Conservation (phyloP, 2,888 invertebrate species). For the Deroplatys truncata region DNA sequence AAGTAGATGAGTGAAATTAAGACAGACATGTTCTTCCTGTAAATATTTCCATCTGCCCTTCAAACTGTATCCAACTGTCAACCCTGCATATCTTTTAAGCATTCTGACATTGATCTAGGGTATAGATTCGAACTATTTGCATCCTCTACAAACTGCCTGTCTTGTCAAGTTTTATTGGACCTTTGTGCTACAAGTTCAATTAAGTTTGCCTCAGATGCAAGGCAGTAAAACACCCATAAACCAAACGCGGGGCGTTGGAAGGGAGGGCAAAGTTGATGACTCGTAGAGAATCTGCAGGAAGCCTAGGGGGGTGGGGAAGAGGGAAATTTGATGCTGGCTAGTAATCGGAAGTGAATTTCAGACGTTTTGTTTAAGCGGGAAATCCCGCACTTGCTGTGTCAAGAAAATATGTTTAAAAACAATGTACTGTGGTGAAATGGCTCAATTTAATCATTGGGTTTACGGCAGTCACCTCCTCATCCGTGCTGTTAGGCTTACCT, state of each 20-base stretch:
- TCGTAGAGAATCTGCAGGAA: neutral
- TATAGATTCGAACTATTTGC: neutral
- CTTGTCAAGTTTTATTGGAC: conserved; percentile 17
- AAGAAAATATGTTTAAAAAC: neutral
- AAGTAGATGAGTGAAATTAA: too few species aligned
- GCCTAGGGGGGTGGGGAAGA: neutral
- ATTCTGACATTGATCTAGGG: neutral
- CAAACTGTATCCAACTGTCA: too few species aligned
- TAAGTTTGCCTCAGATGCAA: conserved; percentile 15
- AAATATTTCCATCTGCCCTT: too few species aligned
- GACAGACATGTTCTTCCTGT: too few species aligned
- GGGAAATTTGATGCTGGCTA: neutral
- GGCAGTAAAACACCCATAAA: neutral
- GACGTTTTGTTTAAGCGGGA: neutral
- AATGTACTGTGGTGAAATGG: too few species aligned
- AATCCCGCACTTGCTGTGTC: neutral
- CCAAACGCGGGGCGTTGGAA: neutral
- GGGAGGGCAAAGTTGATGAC: neutral
- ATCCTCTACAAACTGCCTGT: neutral
- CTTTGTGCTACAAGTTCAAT: conserved; percentile 19
- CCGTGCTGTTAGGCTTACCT: too few species aligned
- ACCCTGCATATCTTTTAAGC: neutral
- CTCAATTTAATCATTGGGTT: too few species aligned
- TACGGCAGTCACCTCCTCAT: too few species aligned
- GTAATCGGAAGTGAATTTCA: neutral